phyloP scores from a whole-genome alignment of 1,140 invertebrate genomes.

The Cepaea nemoralis region DNA sequence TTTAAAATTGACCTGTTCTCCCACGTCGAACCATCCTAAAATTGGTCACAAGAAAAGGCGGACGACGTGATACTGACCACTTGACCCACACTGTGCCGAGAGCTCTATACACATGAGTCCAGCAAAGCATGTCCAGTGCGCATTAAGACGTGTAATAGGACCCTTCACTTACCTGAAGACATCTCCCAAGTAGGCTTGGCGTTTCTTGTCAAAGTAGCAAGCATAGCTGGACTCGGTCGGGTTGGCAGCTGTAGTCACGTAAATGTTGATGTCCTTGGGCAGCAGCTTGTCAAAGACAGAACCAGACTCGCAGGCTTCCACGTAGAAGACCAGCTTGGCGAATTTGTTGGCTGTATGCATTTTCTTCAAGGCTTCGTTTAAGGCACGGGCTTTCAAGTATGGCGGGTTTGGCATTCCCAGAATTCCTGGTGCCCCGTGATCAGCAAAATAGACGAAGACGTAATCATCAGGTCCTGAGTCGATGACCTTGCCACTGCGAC shows the following conservation, averaged over 20 bases:
- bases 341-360: conserved; percentile 74
- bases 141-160: neutral
- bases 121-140: too few species aligned
- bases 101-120: too few species aligned
- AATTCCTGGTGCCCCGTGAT: conserved; percentile 78
- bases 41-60: too few species aligned
- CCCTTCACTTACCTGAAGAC: conserved; percentile 73
- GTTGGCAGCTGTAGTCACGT: conserved; percentile 79
- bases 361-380: conserved; percentile 71
- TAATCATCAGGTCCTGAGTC: conserved; percentile 77
- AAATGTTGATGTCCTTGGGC: conserved; percentile 76
- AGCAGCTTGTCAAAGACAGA: conserved; percentile 79
- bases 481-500: conserved; percentile 74
- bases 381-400: conserved; percentile 71
- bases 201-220: conserved; percentile 75
- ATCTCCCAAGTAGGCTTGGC: conserved; percentile 76
- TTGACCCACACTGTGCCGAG: too few species aligned
- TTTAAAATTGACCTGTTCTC: too few species aligned
- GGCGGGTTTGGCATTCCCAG: conserved; percentile 60
- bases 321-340: conserved; percentile 76
- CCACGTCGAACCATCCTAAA: too few species aligned
- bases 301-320: conserved; percentile 80
- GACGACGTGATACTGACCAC: too few species aligned
- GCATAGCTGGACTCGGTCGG: conserved; percentile 76
- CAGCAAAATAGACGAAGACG: conserved; percentile 79